Evolutionary conservation across 1,140 invertebrate species (phyloP).

Genomic region (Coboldia fuscipes): DNA sequence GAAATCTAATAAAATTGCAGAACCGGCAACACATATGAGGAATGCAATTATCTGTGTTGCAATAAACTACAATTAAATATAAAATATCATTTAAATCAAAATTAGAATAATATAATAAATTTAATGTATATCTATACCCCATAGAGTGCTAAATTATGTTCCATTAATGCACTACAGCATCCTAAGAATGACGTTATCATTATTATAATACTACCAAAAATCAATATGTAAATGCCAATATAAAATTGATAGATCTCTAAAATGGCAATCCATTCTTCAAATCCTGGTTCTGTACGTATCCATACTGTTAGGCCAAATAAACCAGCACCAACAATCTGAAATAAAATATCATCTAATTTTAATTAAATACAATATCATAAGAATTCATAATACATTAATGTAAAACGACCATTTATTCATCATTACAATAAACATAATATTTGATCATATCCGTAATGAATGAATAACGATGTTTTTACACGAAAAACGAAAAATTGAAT

Average conservation of each 20-base stretch:
- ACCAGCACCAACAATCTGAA: conserved; percentile 46
- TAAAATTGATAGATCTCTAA: conserved; percentile 53
- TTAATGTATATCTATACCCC: conserved; percentile 21
- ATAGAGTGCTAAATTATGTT: conserved; percentile 33
- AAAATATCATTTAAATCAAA: conserved; percentile 1
- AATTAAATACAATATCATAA: neutral
- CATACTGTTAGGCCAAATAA: conserved; percentile 60
- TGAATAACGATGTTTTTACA: neutral
- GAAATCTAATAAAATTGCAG: conserved; percentile 53
- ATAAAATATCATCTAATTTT: conserved; percentile 4
- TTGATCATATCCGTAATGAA: neutral
- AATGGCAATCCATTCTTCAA: conserved; percentile 57
- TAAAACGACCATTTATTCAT: neutral
- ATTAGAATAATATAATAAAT: neutral
- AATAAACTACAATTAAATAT: conserved; percentile 34
- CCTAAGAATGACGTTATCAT: conserved; percentile 53
- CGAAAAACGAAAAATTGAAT: neutral
- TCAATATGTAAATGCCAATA: conserved; percentile 58
- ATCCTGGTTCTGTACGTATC: conserved; percentile 53
- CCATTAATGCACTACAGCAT: conserved; percentile 47
- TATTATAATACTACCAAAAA: conserved; percentile 41
- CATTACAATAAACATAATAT: neutral
- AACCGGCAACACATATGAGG: conserved; percentile 44
- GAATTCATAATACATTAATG: neutral
- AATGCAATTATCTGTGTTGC: conserved; percentile 45